Evolutionary conservation across 2,888 invertebrate species (phyloP), one percentile per base, ranked within the genome.

Genomic region (Agrotis puta): DNA sequence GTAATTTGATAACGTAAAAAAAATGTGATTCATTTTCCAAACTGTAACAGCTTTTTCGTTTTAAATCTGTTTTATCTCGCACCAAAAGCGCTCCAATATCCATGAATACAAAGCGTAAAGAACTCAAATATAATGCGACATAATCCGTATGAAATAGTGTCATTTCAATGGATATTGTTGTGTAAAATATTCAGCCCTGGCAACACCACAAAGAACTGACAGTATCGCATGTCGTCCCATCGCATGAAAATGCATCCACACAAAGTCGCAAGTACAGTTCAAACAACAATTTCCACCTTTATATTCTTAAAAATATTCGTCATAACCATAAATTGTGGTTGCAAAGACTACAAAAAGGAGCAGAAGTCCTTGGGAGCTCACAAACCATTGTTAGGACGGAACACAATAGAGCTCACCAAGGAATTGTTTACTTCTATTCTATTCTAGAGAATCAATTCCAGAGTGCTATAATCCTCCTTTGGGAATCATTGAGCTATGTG

Each of bases 401-500:
- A 81, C 85, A 88, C 90, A 90, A 89, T 89, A 81, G 83, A 70
- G 74, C 58, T 87, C 89, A 81, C 90, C 62, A 74, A 85, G 86
- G 91, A 87, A 87, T 85, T 84, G 80, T 87, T 87, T 82, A 84
- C 88, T 86, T 86, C 87, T 88, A 87, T 83, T 87, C 85, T 87
- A 81, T 83, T 82, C 87, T 83, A 77, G 81, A 81, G 81, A 89
- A 89, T 89, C 90, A 89, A 91, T 91, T 91, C 85, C 64, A 85
- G 77, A 74, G 74, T 81, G 72, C 78, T 76, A 73, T 86, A 86
- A 87, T 88, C 87, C 87, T 85, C 88, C 85, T 77, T 79, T 79
- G 85, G 88, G 91, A 85, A 84, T 83, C 81, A 79, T 86, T 83
- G 85, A 82, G 83, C 83, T 86, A 81, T 78, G 79, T 80, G 80